Evolutionary conservation across 2,888 invertebrate genomes (phyloP), one percentile per base, ranked within the genome.

Genomic region (Agonopterix heracliana): DNA sequence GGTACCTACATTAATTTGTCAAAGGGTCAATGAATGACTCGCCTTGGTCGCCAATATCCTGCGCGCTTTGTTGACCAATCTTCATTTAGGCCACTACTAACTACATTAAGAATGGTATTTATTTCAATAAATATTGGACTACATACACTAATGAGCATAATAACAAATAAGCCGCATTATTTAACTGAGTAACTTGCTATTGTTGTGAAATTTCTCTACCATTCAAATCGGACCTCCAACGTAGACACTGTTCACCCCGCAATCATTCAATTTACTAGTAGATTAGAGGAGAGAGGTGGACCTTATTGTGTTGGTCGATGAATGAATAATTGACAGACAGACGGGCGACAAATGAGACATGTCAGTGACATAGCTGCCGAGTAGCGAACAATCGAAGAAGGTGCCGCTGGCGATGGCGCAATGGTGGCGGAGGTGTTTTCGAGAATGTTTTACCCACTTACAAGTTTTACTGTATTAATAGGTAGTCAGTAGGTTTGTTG

Each of bases 21-120:
- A 76, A 73, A 69, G 61, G 57, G 49, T 50, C 35, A 53, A 61
- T 51, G 57, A 45, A 50, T 55, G 53, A 55, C 54, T 70, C 54
- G 59, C 72, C 75, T 78, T 76, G 72, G 64, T 56, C 46, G 54
- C 55, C 62, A 71, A 66, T 74, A 67, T 64, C 65, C 66, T 60
- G 61, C 50, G 61, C 50, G 57, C 65, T 67, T 76, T 74, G 73
- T 76, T 56, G 56, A 60, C 56, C 59, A 68, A 74, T 74, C 60
- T 58, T 54, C 53, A 57, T 52, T 34, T 14, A 35, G n/a, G 9
- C 40, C n/a, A 9, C 11, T 49, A 11, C 41, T 14, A 3, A 17
- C 17, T 17, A n/a, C 44, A 11, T 9, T 42, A 38, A n/a, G 10
- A 48, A 11, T 40, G 44, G 40, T 51, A 53, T 50, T 41, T 47